Percentiles rank a stretch among this genome's conserved stretches.
Evolutionary conservation across 1,140 invertebrate genomes (phyloP).

Genomic region (Parasteatoda tepidariorum): DNA sequence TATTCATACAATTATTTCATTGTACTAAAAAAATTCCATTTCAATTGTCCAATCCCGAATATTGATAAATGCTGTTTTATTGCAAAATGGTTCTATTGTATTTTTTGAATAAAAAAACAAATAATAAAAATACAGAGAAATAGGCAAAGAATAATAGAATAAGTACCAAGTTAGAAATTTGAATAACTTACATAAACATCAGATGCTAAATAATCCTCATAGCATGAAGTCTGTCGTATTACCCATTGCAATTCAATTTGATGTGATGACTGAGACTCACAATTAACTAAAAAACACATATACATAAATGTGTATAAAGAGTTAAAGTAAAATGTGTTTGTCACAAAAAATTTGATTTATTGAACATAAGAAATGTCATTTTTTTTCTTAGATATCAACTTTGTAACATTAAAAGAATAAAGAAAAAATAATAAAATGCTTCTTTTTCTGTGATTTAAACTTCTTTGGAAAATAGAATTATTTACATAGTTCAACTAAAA

Average conservation of each 20-base stretch:
- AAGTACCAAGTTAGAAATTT: neutral
- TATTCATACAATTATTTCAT: too few species aligned
- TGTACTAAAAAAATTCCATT: too few species aligned
- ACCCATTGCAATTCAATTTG: conserved; percentile 65
- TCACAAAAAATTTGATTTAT: conserved; percentile 40
- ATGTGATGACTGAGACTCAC: conserved; percentile 22
- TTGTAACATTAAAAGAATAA: neutral
- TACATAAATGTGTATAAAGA: neutral
- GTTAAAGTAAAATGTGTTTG: neutral
- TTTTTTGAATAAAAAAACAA: conserved; percentile 1
- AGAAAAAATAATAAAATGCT: neutral
- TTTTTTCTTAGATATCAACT: neutral
- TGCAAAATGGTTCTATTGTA: conserved; percentile 15
- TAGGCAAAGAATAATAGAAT: conserved; percentile 11
- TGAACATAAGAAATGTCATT: neutral
- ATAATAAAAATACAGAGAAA: conserved; percentile 1
- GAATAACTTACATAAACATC: conserved; percentile 64
- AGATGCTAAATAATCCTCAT: conserved; percentile 67
- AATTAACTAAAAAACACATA: conserved; percentile 58
- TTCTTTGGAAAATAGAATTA: neutral
- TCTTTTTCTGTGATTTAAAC: neutral
- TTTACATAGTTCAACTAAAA: too few species aligned
- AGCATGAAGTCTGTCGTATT: conserved; percentile 67
- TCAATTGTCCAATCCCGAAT: too few species aligned
- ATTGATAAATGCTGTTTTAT: conserved; percentile 61